These are phyloP conservation scores for Synanthedon formicaeformis DNA, from an alignment of 2,888 invertebrate species.

Conservation along the genomic window DNA sequence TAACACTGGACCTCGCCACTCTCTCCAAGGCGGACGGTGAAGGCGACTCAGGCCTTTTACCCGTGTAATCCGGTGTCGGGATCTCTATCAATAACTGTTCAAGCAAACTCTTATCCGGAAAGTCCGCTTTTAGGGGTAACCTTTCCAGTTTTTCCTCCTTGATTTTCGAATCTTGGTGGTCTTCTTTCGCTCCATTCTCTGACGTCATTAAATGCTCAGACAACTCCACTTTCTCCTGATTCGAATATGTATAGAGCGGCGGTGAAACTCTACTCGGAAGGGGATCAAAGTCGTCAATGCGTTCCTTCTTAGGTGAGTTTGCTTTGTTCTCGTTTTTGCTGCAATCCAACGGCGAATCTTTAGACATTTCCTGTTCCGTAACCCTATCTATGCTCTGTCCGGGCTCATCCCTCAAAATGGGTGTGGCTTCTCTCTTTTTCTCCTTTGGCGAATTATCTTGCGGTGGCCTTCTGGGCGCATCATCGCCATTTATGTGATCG, in stretches of 20 bases:
- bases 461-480: conserved; percentile 27
- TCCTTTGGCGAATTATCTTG: conserved; percentile 11
- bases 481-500: conserved; percentile 52
- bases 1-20: conserved; percentile 64
- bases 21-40: conserved; percentile 59
- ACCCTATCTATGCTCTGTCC: conserved; percentile 10
- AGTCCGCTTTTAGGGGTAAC: conserved; percentile 55
- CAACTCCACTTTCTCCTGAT: conserved; percentile 73
- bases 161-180: conserved; percentile 8
- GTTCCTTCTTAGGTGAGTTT: conserved; percentile 25
- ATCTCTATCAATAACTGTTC: conserved; percentile 89
- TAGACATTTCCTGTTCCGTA: conserved; percentile 10
- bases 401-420: conserved; percentile 24
- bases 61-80: conserved; percentile 71
- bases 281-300: conserved; percentile 68
- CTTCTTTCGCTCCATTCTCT: conserved; percentile 34
- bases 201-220: conserved; percentile 36
- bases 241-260: conserved; percentile 82
- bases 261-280: conserved; percentile 79
- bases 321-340: conserved; percentile 15
- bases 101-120: conserved; percentile 72
- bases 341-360: conserved; percentile 11
- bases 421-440: conserved; percentile 43
- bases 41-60: conserved; percentile 57
- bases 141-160: conserved; percentile 39